A percentile compares a stretch with the other conserved stretches of the same genome.
Conservation (phyloP, 2,113 vertebrate genomes). For the cattle (Bos taurus) region ARS-UCD2.0 NC_037357.1:4007501-4008000, state of each 20-base stretch:
- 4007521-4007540: neutral
- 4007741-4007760: neutral
- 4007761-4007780: neutral
- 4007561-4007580: neutral
- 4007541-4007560: neutral
- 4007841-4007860: no score
- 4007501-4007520: neutral
- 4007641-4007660: neutral
- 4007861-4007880: no score
- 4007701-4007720: accelerated
- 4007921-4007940: no score
- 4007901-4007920: no score
- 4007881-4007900: no score
- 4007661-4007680: neutral
- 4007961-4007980: no score
- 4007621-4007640: neutral
- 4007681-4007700: neutral
- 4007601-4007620: neutral
- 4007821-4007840: no score
- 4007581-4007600: neutral
- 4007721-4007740: neutral
- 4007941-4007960: no score
- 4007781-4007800: neutral
- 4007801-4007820: no score
- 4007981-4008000: no score